Evolutionary conservation across 2,113 vertebrate genomes (phyloP), one percentile per base, ranked within the genome.

Genomic region (Dolichallabes microphthalmus): DNA sequence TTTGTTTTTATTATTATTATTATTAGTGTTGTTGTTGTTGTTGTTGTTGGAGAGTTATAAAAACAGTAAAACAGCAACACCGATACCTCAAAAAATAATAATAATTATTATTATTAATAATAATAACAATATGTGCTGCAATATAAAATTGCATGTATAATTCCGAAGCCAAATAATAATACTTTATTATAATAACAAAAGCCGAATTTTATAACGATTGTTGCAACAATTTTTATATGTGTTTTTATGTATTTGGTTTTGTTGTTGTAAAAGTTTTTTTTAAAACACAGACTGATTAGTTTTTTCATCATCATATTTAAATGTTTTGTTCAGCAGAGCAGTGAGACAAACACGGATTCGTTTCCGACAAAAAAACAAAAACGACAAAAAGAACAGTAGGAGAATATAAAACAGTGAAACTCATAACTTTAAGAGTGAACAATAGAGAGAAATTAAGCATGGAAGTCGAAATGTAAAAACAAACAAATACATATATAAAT

Each of bases 51-150:
- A 45, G 45, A 45, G 45, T 45, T 45, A 45, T 6, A 45, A 45
- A 45, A 45, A 45, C 45, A 45, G 45, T 45, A 45, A 45, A 45
- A 45, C 45, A 45, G 7, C 45, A 45, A 45, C 45, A 45, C 39
- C 39, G 4, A 39, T 39, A 39, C 7, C 45, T 45, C 0, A 8
- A 8, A 45, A 71, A 71, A 71, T 45, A 45, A 73, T 45, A 73
- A 73, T 73, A 73, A 73, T 73, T n/a, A n/a, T n/a, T n/a, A n/a
- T n/a, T n/a, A n/a, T n/a, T n/a, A 73, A 73, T 73, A 25, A 71
- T 73, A 45, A 45, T 25, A 45, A 32, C n/a, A n/a, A n/a, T n/a
- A 71, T 20, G 20, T 20, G 30, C 17, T 20, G 17, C 1, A n/a
- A 11, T 11, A 20, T 1, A 35, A 30, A n/a, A 60, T 22, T 11